Conservation (phyloP, 1,140 invertebrate species). For the Pentalonia nigronervosa region DNA sequence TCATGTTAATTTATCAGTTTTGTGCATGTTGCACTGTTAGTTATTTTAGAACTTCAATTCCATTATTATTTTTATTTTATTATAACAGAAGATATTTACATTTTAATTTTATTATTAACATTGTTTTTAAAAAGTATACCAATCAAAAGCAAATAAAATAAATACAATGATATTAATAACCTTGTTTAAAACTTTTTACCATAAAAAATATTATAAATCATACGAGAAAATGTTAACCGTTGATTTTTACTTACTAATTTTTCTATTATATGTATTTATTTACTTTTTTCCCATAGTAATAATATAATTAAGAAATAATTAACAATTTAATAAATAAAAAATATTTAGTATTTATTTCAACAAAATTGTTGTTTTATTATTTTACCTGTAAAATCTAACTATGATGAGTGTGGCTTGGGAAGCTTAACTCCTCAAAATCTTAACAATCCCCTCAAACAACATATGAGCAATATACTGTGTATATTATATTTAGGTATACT, state of each 20-base stretch:
- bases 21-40: neutral
- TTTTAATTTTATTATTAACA: slow-evolving; percentile 21
- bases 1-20: slow-evolving; percentile 7
- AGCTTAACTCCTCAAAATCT: too few relatives aligned
- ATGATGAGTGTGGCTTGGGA: neutral
- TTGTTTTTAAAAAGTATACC: neutral
- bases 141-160: neutral
- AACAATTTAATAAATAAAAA: neutral
- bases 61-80: neutral
- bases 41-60: neutral
- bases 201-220: too few relatives aligned
- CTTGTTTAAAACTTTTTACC: neutral
- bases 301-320: neutral
- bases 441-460: neutral
- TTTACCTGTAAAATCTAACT: neutral
- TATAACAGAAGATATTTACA: neutral
- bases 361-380: neutral
- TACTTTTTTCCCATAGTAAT: neutral
- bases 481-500: neutral
- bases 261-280: neutral
- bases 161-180: neutral
- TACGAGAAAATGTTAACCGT: neutral
- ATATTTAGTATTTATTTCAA: neutral
- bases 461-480: neutral
- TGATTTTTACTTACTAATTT: neutral